Evolutionary conservation across 2,113 vertebrate genomes (phyloP).

Genomic region (Myotis yumanensis): DNA sequence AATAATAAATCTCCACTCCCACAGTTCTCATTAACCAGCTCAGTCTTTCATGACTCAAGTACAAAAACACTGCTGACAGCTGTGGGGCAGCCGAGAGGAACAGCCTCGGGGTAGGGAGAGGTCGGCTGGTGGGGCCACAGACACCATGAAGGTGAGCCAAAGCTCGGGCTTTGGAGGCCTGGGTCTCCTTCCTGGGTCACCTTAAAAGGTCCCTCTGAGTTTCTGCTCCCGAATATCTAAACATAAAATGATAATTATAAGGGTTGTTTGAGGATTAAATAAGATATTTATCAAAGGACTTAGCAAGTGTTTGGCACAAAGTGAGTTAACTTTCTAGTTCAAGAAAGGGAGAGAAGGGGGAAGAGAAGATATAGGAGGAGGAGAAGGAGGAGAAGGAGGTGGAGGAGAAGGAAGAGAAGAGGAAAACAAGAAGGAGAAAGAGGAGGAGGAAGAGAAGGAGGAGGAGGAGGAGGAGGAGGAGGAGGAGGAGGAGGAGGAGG

Average conservation of each 20-base stretch:
- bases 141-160: neutral
- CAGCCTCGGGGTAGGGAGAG: neutral
- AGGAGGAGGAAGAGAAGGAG: neutral
- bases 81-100: neutral
- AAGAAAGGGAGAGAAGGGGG: neutral
- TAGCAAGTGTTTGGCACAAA: neutral
- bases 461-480: neutral
- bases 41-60: neutral
- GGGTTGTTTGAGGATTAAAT: neutral
- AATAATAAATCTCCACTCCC: conserved; percentile 5
- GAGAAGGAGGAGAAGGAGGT: accelerated
- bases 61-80: neutral
- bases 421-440: accelerated
- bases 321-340: neutral
- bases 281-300: neutral
- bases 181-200: neutral
- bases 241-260: neutral
- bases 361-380: neutral
- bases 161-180: neutral
- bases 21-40: neutral
- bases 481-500: neutral
- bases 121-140: neutral
- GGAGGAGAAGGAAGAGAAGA: too few relatives aligned
- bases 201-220: neutral
- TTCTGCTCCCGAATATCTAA: neutral